phyloP scores from a whole-genome alignment of 2,888 invertebrate genomes.

The Hetaerina titia region DNA sequence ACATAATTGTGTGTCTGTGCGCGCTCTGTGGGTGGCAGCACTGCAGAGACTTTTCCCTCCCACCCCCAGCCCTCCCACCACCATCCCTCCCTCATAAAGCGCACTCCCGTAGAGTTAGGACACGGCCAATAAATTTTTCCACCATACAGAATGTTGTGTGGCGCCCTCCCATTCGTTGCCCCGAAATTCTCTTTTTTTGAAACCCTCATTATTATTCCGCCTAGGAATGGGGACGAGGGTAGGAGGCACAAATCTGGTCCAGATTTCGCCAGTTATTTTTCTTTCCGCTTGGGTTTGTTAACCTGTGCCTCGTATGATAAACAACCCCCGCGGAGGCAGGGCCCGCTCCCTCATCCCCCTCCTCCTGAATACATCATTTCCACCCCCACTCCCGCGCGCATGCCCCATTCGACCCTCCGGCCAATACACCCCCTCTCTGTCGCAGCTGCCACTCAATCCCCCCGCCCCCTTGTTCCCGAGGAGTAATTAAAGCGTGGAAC shows the following conservation, averaged over 20 bases:
- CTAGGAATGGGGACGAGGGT: not conserved
- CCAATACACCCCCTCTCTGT: no score
- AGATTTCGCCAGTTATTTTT: not conserved
- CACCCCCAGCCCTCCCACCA: no score
- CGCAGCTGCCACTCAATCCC: no score
- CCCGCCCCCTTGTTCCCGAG: no score
- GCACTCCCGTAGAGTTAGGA: not conserved
- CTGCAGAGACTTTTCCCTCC: not conserved
- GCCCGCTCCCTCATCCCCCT: not conserved
- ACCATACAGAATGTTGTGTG: not conserved
- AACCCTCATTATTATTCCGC: conserved; percentile 4
- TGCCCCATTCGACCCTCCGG: no score
- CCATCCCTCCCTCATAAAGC: not conserved
- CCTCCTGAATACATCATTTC: no score
- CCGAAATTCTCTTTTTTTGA: not conserved
- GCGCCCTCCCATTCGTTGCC: not conserved
- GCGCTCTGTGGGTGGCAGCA: not conserved
- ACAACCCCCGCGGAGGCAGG: not conserved
- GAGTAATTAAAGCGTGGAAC: no score
- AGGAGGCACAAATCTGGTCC: not conserved
- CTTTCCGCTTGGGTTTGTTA: conserved; percentile 17
- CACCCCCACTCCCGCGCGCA: no score
- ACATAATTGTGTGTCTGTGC: no score
- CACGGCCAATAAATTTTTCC: not conserved
- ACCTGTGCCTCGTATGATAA: not conserved